These are phyloP conservation scores for Adelphocoris suturalis DNA, from an alignment of 2,888 invertebrate genomes.

Conservation along the genomic window DNA sequence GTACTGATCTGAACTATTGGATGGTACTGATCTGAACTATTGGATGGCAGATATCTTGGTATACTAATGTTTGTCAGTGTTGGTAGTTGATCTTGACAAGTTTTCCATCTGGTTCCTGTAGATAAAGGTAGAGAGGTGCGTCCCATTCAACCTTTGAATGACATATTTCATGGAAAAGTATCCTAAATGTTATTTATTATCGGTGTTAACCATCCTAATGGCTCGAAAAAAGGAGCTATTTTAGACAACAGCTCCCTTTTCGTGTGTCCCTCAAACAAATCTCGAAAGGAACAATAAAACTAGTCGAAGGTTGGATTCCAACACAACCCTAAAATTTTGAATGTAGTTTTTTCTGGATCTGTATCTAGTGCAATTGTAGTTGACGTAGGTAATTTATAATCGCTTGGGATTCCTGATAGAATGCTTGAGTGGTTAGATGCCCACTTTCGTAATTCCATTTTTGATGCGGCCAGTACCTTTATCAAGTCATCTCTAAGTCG, in stretches of 20 bases:
- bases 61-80: background rate
- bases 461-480: background rate
- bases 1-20: background rate
- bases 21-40: no score
- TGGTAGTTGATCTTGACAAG: no score
- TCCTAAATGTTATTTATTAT: background rate
- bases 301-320: conserved; percentile 21
- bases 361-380: background rate
- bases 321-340: background rate
- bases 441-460: conserved; percentile 55
- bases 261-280: background rate
- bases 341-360: background rate
- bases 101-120: background rate
- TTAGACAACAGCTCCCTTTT: conserved; percentile 1
- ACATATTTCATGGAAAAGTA: background rate
- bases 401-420: background rate
- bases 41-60: background rate
- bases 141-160: conserved; percentile 33
- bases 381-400: background rate
- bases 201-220: conserved; percentile 19
- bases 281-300: background rate
- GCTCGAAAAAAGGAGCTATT: conserved; percentile 17
- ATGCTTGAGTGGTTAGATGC: conserved; percentile 18
- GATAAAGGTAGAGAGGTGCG: background rate
- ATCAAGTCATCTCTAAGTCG: background rate